These are phyloP conservation scores for Mormyrus hasselquistii DNA, from an alignment of 2,797 vertebrate genomes.

Conservation along the genomic window DNA sequence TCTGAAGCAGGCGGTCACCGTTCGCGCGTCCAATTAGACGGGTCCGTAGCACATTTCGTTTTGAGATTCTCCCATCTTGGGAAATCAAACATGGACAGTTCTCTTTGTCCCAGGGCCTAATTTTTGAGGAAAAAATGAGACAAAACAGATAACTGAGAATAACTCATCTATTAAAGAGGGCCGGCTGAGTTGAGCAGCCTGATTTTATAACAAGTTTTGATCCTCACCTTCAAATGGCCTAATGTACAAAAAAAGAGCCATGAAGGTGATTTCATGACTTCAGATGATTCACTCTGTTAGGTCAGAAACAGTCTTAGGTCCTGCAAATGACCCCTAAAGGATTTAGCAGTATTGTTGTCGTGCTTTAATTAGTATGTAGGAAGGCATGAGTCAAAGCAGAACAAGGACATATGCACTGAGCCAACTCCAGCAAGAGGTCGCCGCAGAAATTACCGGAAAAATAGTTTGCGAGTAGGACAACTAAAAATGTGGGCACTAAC, in stretches of 20 bases:
- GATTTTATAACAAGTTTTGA: not conserved
- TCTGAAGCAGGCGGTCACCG: conserved; percentile 31
- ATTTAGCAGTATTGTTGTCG: not conserved
- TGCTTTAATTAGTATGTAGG: not conserved
- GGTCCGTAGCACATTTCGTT: not conserved
- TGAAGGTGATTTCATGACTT: not conserved
- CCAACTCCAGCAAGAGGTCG: not conserved
- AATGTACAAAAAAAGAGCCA: not conserved
- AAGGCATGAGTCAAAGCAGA: not conserved
- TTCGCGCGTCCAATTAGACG: conserved; percentile 30
- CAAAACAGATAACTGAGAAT: conserved; percentile 12
- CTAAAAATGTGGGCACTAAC: not conserved
- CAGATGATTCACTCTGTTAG: not conserved
- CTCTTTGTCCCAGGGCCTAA: not conserved
- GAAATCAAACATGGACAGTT: conserved; percentile 6
- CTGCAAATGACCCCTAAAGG: not conserved
- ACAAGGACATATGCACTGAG: not conserved
- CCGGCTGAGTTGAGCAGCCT: not conserved
- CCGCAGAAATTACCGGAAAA: not conserved
- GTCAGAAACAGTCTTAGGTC: not conserved
- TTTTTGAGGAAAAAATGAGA: not conserved
- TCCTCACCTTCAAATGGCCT: not conserved
- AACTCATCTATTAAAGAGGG: not conserved
- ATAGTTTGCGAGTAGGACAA: no score
- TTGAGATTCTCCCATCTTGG: not conserved